These are phyloP conservation scores for Scaptomyza tumidula DNA, from an alignment of 2,888 invertebrate species.

Conservation along the genomic window DNA sequence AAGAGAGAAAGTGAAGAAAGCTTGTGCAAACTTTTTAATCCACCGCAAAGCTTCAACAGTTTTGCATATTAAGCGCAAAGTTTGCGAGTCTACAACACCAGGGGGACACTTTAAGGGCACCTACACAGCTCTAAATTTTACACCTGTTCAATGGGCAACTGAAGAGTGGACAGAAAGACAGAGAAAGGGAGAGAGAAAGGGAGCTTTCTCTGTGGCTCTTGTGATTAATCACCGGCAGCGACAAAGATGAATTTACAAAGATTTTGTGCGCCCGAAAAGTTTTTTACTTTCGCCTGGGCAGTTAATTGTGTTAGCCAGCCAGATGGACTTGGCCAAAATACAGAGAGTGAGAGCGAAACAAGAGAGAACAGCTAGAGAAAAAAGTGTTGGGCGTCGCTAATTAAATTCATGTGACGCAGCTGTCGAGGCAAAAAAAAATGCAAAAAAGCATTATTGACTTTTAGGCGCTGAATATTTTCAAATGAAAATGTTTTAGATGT, in stretches of 20 bases:
- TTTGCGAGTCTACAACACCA: constrained; percentile 69
- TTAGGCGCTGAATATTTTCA: constrained; percentile 78
- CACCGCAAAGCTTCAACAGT: constrained; percentile 80
- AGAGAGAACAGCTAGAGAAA: constrained; percentile 27
- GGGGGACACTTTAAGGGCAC: constrained; percentile 69
- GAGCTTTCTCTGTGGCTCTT: constrained; percentile 25
- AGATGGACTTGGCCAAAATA: constrained; percentile 56
- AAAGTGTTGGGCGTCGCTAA: constrained; percentile 78
- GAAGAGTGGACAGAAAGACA: constrained; percentile 7
- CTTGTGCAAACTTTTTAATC: constrained; percentile 81
- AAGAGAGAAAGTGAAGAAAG: constrained; percentile 7
- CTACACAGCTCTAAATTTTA: constrained; percentile 43
- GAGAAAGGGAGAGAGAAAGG: background rate
- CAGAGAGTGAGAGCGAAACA: background rate
- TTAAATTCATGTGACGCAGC: constrained; percentile 77
- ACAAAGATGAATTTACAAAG: constrained; percentile 80
- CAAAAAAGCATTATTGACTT: constrained; percentile 76
- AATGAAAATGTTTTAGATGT: constrained; percentile 79
- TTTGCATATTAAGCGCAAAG: constrained; percentile 79
- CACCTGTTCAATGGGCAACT: constrained; percentile 73
- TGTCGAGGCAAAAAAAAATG: constrained; percentile 45
- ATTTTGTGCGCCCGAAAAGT: constrained; percentile 67
- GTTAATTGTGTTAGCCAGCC: constrained; percentile 76
- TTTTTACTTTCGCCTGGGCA: constrained; percentile 57
- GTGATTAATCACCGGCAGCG: constrained; percentile 78